Conservation (phyloP, 2,113 vertebrate species). For the Lepus europaeus region DNA sequence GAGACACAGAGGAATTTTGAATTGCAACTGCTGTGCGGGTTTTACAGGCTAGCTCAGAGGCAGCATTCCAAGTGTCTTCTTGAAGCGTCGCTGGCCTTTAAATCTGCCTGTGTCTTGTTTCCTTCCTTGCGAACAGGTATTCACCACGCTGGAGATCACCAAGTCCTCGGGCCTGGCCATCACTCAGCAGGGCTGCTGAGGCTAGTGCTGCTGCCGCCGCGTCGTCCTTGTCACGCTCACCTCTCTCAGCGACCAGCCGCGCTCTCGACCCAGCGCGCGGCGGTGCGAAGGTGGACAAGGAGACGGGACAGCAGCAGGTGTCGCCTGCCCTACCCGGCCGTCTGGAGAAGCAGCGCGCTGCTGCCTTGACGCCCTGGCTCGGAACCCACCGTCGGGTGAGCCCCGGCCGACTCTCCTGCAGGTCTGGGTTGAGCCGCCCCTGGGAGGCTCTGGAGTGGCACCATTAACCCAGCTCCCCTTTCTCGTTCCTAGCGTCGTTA, state of each 20-base stretch:
- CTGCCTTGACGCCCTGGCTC: conserved; percentile 92
- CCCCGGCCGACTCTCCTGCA: conserved; percentile 88
- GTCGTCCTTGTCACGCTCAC: conserved; percentile 77
- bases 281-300: conserved; percentile 72
- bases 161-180: conserved; percentile 94
- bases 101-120: background rate
- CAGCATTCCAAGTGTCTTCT: background rate
- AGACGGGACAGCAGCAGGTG: conserved; percentile 90
- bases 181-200: conserved; percentile 95
- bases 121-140: conserved; percentile 88
- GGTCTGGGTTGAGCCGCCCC: conserved; percentile 77
- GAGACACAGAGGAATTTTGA: background rate
- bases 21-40: background rate
- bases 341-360: conserved; percentile 85
- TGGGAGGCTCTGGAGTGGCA: conserved; percentile 73
- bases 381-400: conserved; percentile 90
- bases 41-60: background rate
- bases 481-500: conserved; percentile 58
- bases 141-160: conserved; percentile 95
- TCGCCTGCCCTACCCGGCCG: conserved; percentile 72
- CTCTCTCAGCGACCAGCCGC: background rate
- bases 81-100: background rate
- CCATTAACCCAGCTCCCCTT: conserved; percentile 51
- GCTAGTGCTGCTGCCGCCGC: conserved; percentile 94
- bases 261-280: background rate